Base-by-base conservation (phyloP, 2,888 invertebrate genomes). In the Proisotoma minuta region DNA sequence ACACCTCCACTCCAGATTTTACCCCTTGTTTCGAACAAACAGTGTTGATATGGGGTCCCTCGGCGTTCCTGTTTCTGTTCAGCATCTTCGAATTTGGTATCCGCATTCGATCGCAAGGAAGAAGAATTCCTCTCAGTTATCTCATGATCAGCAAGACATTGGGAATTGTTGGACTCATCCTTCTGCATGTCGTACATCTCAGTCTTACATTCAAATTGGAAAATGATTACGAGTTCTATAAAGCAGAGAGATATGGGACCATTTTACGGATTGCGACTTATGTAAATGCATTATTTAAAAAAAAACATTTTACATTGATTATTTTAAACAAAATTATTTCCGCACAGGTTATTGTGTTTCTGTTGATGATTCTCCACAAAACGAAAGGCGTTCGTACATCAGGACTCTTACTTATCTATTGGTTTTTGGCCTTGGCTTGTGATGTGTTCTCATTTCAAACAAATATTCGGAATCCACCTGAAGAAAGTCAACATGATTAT, bases 361-460 rank as follows among this genome's bases (percentile, higher is more conserved):
- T 85, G 3, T 80, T 96, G 66, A 80, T 92, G 68, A 82, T 85
- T 74, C 86, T 87, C 76, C 94, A 95, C 78, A 86, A 88, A 74
- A 87, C 86, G 77, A 84, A 85, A 80, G 97, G 97, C 18, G 83
- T 92, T 75, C 84, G 89, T 75, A 88, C 93, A 18, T 95, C 96
- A 2, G 97, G 95, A 2, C 82, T 91, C 57, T 81, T 93, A 59
- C 96, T 94, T 79, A 79, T 93, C 71, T 96, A 95, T 79, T 97
- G 96, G 95, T 80, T 94, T 18, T 76, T 93, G 0, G 78, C 91
- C 58, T 80, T 83, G 0, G 27, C 94, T 28, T 86, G 85, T 50
- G 89, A 89, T 0, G 80, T 87, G 64, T 83, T 90, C 1, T 87
- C 89, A 72, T 87, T 89, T 73, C 83, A 90, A 74, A 84, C 86